These are phyloP conservation scores for Aplodontia rufa DNA, from an alignment of 2,113 vertebrate species.

Conservation along the genomic window DNA sequence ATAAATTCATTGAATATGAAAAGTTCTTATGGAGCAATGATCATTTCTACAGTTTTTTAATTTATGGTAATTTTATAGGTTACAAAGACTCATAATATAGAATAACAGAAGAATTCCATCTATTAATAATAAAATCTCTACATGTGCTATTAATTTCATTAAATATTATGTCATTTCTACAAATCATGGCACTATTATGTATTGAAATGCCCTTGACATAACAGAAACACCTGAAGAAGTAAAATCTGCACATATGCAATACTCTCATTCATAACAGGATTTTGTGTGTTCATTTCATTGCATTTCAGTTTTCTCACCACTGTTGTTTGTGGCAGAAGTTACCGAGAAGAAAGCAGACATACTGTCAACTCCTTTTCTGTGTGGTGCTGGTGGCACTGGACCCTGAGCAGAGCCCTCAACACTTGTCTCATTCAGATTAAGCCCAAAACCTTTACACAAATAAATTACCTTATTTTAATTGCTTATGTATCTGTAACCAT, in stretches of 20 bases:
- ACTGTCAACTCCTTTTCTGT: neutral
- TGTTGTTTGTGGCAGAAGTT: neutral
- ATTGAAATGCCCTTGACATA: neutral
- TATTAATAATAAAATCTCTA: neutral
- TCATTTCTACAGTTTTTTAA: neutral
- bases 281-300: neutral
- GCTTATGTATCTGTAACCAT: slow-evolving; percentile 62
- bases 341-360: neutral
- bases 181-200: neutral
- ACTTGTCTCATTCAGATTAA: slow-evolving; percentile 45
- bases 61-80: neutral
- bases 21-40: neutral
- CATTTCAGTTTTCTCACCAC: neutral
- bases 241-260: neutral
- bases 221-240: neutral
- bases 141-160: neutral
- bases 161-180: slow-evolving; percentile 12
- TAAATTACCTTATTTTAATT: slow-evolving; percentile 66
- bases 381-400: neutral
- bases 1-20: neutral
- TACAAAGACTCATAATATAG: neutral
- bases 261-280: neutral
- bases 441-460: slow-evolving; percentile 35
- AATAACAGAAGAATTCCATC: neutral
- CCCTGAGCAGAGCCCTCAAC: neutral